These are phyloP conservation scores for Odontophorus gujanensis DNA, from an alignment of 2,113 vertebrate genomes.

Conservation along the genomic window DNA sequence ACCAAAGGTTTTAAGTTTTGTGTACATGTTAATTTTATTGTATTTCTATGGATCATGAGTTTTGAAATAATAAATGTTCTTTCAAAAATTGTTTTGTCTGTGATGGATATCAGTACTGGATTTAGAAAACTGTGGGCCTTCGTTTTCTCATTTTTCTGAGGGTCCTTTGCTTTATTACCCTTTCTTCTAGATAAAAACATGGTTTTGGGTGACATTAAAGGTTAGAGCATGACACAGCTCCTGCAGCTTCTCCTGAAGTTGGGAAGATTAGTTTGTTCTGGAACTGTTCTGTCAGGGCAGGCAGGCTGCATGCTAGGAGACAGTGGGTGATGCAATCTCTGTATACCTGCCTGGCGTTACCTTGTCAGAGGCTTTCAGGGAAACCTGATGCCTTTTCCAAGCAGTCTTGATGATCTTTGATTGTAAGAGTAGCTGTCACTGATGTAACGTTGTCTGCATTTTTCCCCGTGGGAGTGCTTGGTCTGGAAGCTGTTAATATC, in stretches of 20 bases:
- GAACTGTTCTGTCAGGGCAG: neutral
- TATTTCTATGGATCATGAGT: slow-evolving; percentile 70
- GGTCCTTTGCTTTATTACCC: neutral
- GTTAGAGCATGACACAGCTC: neutral
- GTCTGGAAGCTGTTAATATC: neutral
- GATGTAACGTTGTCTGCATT: neutral
- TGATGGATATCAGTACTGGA: neutral
- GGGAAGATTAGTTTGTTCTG: neutral
- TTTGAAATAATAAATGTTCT: slow-evolving; percentile 75
- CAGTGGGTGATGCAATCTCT: neutral
- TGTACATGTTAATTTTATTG: slow-evolving; percentile 75
- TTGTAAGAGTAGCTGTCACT: neutral
- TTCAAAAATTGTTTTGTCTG: slow-evolving; percentile 41
- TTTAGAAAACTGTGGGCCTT: neutral
- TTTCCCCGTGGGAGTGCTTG: neutral
- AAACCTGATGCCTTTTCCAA: neutral
- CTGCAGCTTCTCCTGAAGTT: neutral
- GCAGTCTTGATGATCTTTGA: neutral
- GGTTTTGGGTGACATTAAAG: neutral
- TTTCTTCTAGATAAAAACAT: neutral
- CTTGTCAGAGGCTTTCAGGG: neutral
- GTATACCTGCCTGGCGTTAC: neutral
- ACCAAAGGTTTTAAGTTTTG: slow-evolving; percentile 72
- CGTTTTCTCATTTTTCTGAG: neutral
- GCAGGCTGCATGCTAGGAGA: fast-evolving